Evolutionary conservation across 92 coral and sea anemone species (phyloP), one percentile per base, ranked within the genome.

Genomic region (Ricordea florida): DNA sequence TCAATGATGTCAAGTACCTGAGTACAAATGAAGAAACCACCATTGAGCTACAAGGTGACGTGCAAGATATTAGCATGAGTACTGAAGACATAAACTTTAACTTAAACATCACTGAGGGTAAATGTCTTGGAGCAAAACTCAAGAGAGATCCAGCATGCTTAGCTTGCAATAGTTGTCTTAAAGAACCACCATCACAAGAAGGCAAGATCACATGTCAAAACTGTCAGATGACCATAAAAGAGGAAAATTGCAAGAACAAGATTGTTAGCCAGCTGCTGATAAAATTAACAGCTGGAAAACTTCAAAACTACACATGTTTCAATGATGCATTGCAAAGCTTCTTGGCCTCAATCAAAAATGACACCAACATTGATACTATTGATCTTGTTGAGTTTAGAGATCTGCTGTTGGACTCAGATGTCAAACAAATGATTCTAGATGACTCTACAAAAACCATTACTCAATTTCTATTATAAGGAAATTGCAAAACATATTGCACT

Each of bases 271-370:
- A 67, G 38, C 66, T 83, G 32, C 57, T 83, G 72, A 76, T 75
- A 37, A 21, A 21, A 75, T 29, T 73, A 57, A 31, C 69, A 74
- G 66, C 43, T n/a, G 84, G 89, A 58, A 83, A 83, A 41, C 32
- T 66, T 50, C 78, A 75, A 58, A 83, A 35, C 22, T 82, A 73
- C 82, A 65, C 87, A 63, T 82, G 87, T 40, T 82, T 82, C 33
- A 82, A 82, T 82, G 87, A 82, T 64, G 82, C 87, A 13, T 64
- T 82, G 70, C 77, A 65, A 35, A 82, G 88, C 62, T 82, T 82
- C 75, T 33, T 82, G 56, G 76, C 76, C 10, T 59, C 66, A 69
- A 80, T 18, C 65, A 70, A 70, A 48, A 70, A 22, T 4, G 25
- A 44, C 72, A 9, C 7, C 62, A 75, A 11, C n/a, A 72, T 72